Base-by-base conservation (phyloP, 2,888 invertebrate species). In the Hydrotaea diabolus region DNA sequence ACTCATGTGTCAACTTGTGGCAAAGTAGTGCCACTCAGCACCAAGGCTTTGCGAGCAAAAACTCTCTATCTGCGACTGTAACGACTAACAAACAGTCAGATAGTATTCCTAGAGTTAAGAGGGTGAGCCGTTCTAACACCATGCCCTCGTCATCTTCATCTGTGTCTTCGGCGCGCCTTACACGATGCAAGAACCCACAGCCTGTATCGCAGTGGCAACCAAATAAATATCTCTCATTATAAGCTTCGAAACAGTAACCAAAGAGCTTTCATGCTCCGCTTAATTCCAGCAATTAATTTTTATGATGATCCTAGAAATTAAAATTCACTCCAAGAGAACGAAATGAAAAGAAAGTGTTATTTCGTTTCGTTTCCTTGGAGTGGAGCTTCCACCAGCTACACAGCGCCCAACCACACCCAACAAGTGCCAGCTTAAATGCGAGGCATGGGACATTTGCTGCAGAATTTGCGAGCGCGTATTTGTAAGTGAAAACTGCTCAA, bases 211-310 rank as follows among this genome's bases (percentile, higher is more conserved):
- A 53, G 49, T 49, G 7, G 59, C 59, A 39, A 62, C 62, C 43
- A 73, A 77, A 66, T 36, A 53, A 55, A 72, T 53, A 55, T 77
- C 31, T 76, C 62, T 26, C 43, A 43, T 64, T 55, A 49, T 72
- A 55, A 77, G 53, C 59, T 19, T 26, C 15, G 71, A 43, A 75
- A 74, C 31, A 57, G 36, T 15, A 71, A 55, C 53, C 75, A 71
- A 79, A 82, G 55, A 64, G 64, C 71, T 71, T 79, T 80, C 81
- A 17, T 78, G 31, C 39, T 73, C 59, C 86, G 87, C 89, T 89
- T 89, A 89, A 90, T 91, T 89, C 89, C 88, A 89, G 87, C 90
- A 90, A 90, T 91, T 90, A 90, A 90, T 89, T 91, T 90, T 89
- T 88, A 90, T 89, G 89, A 88, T 90, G 88, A 90, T 91, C 89